A percentile compares a stretch with the other conserved stretches of the same genome.
Evolutionary conservation across 1,140 invertebrate species (phyloP).

Genomic region (Cotesia typhae): DNA sequence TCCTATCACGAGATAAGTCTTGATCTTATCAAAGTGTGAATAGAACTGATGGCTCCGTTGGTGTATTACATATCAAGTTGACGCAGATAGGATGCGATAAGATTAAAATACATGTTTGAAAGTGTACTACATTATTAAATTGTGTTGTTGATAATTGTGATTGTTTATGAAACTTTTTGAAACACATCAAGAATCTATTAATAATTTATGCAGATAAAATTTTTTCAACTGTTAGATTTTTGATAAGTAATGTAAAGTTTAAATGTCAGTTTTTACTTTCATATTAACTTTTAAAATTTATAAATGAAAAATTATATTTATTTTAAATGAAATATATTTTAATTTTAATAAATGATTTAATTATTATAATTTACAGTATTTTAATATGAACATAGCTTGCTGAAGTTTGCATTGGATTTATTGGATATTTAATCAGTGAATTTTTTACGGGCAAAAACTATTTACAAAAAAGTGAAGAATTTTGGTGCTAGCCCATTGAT

Average conservation of each 20-base stretch:
- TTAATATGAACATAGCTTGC: not conserved
- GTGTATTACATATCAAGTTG: conserved; percentile 25
- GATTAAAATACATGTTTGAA: conserved; percentile 41
- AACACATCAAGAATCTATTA: too few relatives aligned
- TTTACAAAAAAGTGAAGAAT: conserved; percentile 46
- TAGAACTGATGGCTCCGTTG: not conserved
- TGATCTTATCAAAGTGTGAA: not conserved
- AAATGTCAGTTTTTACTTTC: too few relatives aligned
- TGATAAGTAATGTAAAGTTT: too few relatives aligned
- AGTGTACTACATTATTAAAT: conserved; percentile 1
- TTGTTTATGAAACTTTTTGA: not conserved
- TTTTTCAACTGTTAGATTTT: too few relatives aligned
- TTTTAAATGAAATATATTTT: too few relatives aligned
- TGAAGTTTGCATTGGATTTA: conserved; percentile 2
- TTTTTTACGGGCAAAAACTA: conserved; percentile 41
- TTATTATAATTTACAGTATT: not conserved
- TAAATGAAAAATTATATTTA: too few relatives aligned
- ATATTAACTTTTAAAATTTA: too few relatives aligned
- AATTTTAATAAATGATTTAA: too few relatives aligned
- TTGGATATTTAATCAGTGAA: conserved; percentile 31
- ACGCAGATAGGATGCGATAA: conserved; percentile 54
- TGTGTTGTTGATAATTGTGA: conserved; percentile 16
- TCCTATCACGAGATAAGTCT: too few relatives aligned
- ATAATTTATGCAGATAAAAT: too few relatives aligned
- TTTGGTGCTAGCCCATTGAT: conserved; percentile 42